Conservation (phyloP, 2,888 invertebrate species). For the Bombylius discolor region DNA sequence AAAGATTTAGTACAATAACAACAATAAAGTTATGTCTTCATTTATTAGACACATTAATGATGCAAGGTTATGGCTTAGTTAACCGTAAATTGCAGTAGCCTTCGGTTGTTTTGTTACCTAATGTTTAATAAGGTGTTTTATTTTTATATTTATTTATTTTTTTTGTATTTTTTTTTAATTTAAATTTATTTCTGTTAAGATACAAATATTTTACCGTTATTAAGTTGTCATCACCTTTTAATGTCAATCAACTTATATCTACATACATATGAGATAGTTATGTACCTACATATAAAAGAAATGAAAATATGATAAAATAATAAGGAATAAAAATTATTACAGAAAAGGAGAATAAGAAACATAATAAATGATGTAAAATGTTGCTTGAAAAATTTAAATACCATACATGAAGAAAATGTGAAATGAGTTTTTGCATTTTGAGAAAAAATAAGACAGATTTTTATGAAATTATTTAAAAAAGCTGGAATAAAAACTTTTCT, state of each 20-base stretch:
- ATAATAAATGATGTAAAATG: too few relatives aligned
- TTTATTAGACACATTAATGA: background rate
- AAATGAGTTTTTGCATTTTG: too few relatives aligned
- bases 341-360: too few relatives aligned
- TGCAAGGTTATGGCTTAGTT: background rate
- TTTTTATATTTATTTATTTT: background rate
- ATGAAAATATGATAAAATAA: too few relatives aligned
- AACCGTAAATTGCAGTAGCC: too few relatives aligned
- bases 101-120: background rate
- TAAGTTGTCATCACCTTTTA: conserved; percentile 2
- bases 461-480: too few relatives aligned
- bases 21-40: background rate
- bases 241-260: background rate
- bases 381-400: too few relatives aligned
- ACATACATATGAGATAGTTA: background rate
- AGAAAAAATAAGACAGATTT: too few relatives aligned
- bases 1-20: background rate
- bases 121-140: background rate
- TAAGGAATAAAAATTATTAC: too few relatives aligned
- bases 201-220: conserved; percentile 2
- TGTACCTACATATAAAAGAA: too few relatives aligned
- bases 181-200: background rate
- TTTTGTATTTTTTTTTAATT: background rate
- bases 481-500: too few relatives aligned
- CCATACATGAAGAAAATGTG: too few relatives aligned